These are phyloP conservation scores for Ochotona princeps DNA, from an alignment of 2,113 vertebrate genomes.

Conservation along the genomic window DNA sequence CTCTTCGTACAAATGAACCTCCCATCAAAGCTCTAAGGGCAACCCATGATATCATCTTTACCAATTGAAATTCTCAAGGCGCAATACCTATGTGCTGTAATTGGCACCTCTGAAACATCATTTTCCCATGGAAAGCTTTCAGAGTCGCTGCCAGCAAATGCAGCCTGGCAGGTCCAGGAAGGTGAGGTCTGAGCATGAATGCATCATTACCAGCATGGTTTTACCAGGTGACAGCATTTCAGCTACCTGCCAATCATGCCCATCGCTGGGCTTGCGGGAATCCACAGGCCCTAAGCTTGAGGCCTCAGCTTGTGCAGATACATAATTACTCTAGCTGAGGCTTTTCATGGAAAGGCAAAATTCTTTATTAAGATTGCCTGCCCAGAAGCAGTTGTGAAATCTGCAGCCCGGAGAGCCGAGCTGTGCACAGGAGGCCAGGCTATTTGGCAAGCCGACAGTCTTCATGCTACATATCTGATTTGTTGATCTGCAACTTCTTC, in stretches of 20 bases:
- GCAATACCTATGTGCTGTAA: slow-evolving; percentile 50
- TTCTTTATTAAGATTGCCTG: slow-evolving; percentile 64
- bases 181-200: slow-evolving; percentile 69
- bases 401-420: not conserved
- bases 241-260: slow-evolving; percentile 73
- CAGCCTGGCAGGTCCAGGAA: slow-evolving; percentile 64
- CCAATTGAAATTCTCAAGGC: slow-evolving; percentile 75
- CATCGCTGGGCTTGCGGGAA: slow-evolving; percentile 68
- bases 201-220: slow-evolving; percentile 74
- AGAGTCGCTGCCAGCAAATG: slow-evolving; percentile 66
- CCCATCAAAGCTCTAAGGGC: slow-evolving; percentile 76
- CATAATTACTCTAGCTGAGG: slow-evolving; percentile 82
- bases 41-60: slow-evolving; percentile 76
- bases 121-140: slow-evolving; percentile 71
- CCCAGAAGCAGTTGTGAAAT: slow-evolving; percentile 44
- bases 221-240: slow-evolving; percentile 70
- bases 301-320: slow-evolving; percentile 76
- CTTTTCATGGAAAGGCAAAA: slow-evolving; percentile 64
- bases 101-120: slow-evolving; percentile 70
- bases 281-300: slow-evolving; percentile 75
- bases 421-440: not conserved
- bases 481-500: not conserved
- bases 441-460: not conserved
- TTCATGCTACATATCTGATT: fast-evolving
- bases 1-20: slow-evolving; percentile 73